Evolutionary conservation across 2,888 invertebrate species (phyloP), one percentile per base, ranked within the genome.

Genomic region (Dasypogon diadema): DNA sequence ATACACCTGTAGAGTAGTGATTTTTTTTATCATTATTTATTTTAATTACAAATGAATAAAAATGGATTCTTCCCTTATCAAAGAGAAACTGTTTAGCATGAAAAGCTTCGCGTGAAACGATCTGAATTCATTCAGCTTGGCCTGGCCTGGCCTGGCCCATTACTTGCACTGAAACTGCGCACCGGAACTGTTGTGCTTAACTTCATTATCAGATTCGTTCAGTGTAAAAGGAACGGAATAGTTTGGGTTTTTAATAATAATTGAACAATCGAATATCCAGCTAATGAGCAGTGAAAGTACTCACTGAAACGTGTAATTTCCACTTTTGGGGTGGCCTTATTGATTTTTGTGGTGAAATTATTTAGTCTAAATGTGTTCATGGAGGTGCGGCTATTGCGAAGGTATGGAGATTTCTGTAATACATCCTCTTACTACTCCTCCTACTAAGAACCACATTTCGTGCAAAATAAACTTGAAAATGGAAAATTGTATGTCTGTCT

Each of bases 281-380:
- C 14, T 12, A 30, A 60, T 12, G 34, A 60, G 34, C 34, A 60
- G 60, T 60, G 60, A 60, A 60, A 60, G 60, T 37, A n/a, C 8
- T 26, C 37, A 21, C 60, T 18, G 34, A 34, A 37, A 16, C 37
- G 37, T 60, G 37, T 60, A 18, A 60, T 58, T 60, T 42, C 4
- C 18, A 18, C 21, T 18, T 34, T 37, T 60, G 2, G 26, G 42
- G 60, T 60, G 60, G 34, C 18, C 16, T 16, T 60, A 60, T 60
- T 37, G 60, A 60, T 60, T 34, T 34, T 22, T 37, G 4, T 21
- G 18, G 3, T 21, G 37, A 34, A 60, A 37, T 37, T 34, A 18
- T 42, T 8, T 30, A 5, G 30, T 8, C 30, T 3, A 3, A 30
- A 5, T 5, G 3, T 30, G 8, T 30, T 30, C n/a, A n/a, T 30